Evolutionary conservation across 2,797 vertebrate species (phyloP), one percentile per base, ranked within the genome.

Genomic region (Bufotes viridis): DNA sequence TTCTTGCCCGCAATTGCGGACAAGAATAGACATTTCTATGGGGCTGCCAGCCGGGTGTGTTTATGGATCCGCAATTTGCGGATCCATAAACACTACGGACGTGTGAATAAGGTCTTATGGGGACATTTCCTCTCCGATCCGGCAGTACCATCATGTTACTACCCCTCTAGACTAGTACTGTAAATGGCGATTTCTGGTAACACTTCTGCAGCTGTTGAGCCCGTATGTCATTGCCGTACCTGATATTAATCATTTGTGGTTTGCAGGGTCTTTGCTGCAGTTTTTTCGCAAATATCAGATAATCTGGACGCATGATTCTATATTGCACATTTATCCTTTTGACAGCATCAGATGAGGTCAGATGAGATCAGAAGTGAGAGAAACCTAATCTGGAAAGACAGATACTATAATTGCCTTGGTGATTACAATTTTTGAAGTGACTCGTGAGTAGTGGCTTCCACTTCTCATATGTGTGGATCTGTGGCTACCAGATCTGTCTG

Each of bases 221-320:
- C 24, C 0, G n/a, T 58, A 55, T 26, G 55, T 29, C 55, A 60
- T 1, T 60, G 55, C 29, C 57, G 34, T 20, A 61, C 24, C 57
- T 80, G 57, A 34, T 80, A 80, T 80, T 61, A 80, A 34, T 80
- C 55, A 58, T 34, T 42, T 80, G 57, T 80, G 11, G 10, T 80
- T 80, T 34, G 53, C 61, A 34, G 57, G 55, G 78, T 60, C 78
- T 34, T 17, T 42, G 17, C 24, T 60, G 24, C 78, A 8, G n/a
- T n/a, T 20, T 61, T 18, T 17, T 6, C 15, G 24, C 78, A 60
- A 57, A 60, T 34, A 22, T 29, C 55, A 60, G n/a, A 26, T 79
- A 58, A 79, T 58, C 78, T 79, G 24, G 24, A 79, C 60, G 60
- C 24, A 18, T 34, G 57, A 29, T 26, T 18, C n/a, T 79, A 29